A percentile compares a stretch with the other conserved stretches of the same genome.
These are phyloP conservation scores for Eretmocerus hayati DNA, from an alignment of 2,888 invertebrate genomes.

Conservation along the genomic window DNA sequence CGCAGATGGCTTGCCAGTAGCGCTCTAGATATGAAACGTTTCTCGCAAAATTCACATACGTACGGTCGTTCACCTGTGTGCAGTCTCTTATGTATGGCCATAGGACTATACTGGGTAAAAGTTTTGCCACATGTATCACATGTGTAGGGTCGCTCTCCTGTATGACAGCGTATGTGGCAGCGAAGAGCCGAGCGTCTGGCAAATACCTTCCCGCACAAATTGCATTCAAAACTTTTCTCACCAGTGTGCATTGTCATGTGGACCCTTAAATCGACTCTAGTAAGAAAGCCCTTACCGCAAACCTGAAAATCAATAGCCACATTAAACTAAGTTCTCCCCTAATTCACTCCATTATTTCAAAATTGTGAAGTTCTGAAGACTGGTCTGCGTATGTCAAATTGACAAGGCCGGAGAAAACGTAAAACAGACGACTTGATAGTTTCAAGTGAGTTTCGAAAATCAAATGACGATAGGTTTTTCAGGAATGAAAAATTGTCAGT, in stretches of 20 bases:
- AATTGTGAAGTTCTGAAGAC: no score
- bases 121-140: conserved; percentile 58
- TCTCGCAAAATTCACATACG: conserved; percentile 53
- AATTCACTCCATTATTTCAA: no score
- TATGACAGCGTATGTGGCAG: conserved; percentile 55
- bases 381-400: no score
- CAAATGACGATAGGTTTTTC: no score
- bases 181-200: conserved; percentile 55
- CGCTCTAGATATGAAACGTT: conserved; percentile 54
- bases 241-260: conserved; percentile 59
- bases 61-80: conserved; percentile 59
- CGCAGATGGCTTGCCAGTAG: conserved; percentile 56
- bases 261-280: conserved; percentile 54
- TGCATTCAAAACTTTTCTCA: conserved; percentile 57
- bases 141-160: conserved; percentile 54
- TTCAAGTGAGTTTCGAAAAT: no score
- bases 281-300: conserved; percentile 56
- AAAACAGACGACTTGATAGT: no score
- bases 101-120: conserved; percentile 59
- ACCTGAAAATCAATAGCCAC: no score
- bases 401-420: no score
- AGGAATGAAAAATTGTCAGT: no score
- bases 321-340: no score
- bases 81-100: conserved; percentile 57
- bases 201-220: conserved; percentile 57